Evolutionary conservation across 2,888 invertebrate species (phyloP), one percentile per base, ranked within the genome.

Genomic region (Napeogenes inachia): DNA sequence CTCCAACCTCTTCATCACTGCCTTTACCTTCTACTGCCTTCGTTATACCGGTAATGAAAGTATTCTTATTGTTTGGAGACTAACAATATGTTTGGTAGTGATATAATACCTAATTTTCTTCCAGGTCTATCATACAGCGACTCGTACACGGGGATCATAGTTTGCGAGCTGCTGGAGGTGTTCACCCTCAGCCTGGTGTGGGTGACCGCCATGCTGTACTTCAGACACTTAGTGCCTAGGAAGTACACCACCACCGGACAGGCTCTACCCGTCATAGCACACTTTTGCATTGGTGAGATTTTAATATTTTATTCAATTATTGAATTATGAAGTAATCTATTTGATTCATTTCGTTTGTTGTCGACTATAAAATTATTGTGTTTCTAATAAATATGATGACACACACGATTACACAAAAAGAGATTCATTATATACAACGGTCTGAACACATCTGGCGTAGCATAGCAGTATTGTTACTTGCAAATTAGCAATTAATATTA

Each of bases 1-100:
- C 75, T 95, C 95, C 68, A 96, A 97, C 81, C 92, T 97, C 60
- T 93, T 97, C 73, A 96, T 96, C 72, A 92, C 93, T 65, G 95
- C 95, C n/a, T 95, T 97, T 78, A 93, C 94, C 8, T 92, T 95
- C 73, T 97, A 96, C 80, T 95, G 96, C 67, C 86, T 96, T 61
- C 92, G 95, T 58, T 95, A 94, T 75, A 93, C 93, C 71, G 94
- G 95, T 94, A 60, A 8, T 12, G 2, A 38, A 6, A 6, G 5
- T 8, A 3, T 3, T 1, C 3, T 38, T 3, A 38, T 38, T 38
- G 3, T 38, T 38, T 8, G 38, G 38, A 38, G 38, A 21, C 21
- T 1, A 21, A 21, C 21, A 21, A 21, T 21, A 21, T 21, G 21
- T 35, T 35, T 35, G 6, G 0, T 35, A 35, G 4, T 5, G 35